A percentile compares a stretch with the other conserved stretches of the same genome.
These are phyloP conservation scores for Raillietiella orientalis DNA, from an alignment of 2,888 invertebrate genomes.

Conservation along the genomic window DNA sequence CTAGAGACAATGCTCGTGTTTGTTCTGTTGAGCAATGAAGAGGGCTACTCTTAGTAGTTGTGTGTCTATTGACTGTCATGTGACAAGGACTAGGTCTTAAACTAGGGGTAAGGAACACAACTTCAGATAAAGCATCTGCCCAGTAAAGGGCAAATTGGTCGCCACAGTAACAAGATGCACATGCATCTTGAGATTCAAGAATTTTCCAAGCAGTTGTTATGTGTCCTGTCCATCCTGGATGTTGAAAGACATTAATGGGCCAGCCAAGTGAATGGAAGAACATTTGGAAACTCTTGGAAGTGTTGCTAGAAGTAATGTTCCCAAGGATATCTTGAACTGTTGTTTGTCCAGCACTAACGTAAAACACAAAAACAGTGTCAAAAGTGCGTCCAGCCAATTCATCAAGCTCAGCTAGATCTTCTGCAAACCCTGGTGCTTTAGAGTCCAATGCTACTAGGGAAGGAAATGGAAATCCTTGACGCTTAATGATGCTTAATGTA, in stretches of 20 bases:
- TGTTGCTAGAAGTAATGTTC: constrained; percentile 20
- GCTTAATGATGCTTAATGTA: constrained; percentile 1
- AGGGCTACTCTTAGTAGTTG: too few species aligned
- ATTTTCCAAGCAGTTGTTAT: constrained; percentile 49
- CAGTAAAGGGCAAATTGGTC: constrained; percentile 60
- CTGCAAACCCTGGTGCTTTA: constrained; percentile 29
- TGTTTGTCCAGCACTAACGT: constrained; percentile 56
- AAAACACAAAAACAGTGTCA: constrained; percentile 79
- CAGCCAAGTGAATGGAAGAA: constrained; percentile 42
- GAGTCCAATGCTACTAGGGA: constrained; percentile 38
- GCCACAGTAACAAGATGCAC: constrained; percentile 37
- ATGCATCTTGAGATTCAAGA: constrained; percentile 4
- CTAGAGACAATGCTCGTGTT: too few species aligned
- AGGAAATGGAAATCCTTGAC: constrained; percentile 11
- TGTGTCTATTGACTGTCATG: neutral
- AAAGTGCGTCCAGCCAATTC: constrained; percentile 52
- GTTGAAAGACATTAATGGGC: constrained; percentile 48
- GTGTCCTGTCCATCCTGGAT: constrained; percentile 85
- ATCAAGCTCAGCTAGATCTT: constrained; percentile 50
- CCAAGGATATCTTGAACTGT: constrained; percentile 39
- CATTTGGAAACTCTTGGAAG: constrained; percentile 17
- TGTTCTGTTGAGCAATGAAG: too few species aligned
- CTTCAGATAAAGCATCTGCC: constrained; percentile 77
- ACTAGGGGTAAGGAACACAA: constrained; percentile 72
- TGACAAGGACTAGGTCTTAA: constrained; percentile 5